These are phyloP conservation scores for Buathra laborator DNA, from an alignment of 2,888 invertebrate species.

Conservation along the genomic window DNA sequence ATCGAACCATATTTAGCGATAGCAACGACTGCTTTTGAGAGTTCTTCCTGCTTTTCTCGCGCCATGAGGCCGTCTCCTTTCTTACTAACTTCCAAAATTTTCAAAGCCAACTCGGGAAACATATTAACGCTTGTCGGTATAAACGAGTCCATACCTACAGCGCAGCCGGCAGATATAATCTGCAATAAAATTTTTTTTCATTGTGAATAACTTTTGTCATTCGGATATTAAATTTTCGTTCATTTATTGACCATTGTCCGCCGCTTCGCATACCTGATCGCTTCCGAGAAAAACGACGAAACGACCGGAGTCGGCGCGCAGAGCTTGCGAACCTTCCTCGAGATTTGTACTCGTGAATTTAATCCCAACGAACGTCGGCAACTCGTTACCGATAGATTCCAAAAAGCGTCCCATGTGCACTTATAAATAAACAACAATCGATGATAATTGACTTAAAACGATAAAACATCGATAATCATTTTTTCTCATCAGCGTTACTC, in stretches of 20 bases:
- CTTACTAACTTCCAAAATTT: constrained; percentile 87
- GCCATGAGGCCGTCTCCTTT: constrained; percentile 86
- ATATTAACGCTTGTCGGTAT: constrained; percentile 91
- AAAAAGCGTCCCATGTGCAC: constrained; percentile 92
- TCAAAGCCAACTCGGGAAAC: constrained; percentile 87
- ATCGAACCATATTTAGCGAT: constrained; percentile 84
- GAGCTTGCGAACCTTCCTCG: constrained; percentile 89
- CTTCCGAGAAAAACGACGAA: constrained; percentile 89
- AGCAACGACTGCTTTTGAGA: constrained; percentile 79
- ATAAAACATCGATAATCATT: background rate
- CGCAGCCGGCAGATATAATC: constrained; percentile 89
- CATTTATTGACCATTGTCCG: constrained; percentile 9
- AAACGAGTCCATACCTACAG: constrained; percentile 90
- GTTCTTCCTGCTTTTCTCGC: constrained; percentile 86
- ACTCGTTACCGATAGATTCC: constrained; percentile 87
- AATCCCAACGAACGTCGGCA: constrained; percentile 93
- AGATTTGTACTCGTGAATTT: constrained; percentile 93
- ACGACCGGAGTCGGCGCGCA: constrained; percentile 86
- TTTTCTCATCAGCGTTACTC: constrained; percentile 82
- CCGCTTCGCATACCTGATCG: constrained; percentile 87
- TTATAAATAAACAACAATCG: constrained; percentile 84
- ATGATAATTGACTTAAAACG: background rate
- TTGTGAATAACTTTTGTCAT: background rate
- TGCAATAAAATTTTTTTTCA: constrained; percentile 79
- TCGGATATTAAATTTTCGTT: background rate